phyloP scores from a whole-genome alignment of 37 sponge, comb jelly and placozoan genomes.

The Cliona cf. orientalis region DNA sequence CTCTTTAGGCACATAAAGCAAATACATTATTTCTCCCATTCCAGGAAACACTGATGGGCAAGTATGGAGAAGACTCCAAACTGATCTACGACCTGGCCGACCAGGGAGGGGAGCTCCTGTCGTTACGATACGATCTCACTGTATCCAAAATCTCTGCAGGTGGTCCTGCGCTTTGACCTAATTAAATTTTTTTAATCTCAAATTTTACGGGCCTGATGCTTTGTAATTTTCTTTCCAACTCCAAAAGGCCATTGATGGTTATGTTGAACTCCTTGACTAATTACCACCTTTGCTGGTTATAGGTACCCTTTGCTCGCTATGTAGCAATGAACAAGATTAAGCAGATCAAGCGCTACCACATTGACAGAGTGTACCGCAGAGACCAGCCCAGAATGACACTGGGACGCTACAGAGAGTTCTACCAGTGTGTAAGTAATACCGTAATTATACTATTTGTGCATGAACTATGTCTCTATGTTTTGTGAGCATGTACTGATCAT shows the following conservation, averaged over 20 bases:
- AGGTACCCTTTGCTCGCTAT: slow-evolving; percentile 94
- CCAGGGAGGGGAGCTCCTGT: slow-evolving; percentile 96
- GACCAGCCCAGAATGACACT: slow-evolving; percentile 96
- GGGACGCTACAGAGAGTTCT: slow-evolving; percentile 97
- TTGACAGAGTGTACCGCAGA: slow-evolving; percentile 95
- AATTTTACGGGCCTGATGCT: no score
- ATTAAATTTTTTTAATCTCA: no score
- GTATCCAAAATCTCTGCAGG: no score
- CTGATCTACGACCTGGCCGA: slow-evolving; percentile 97
- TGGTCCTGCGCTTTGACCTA: no score
- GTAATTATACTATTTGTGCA: not conserved
- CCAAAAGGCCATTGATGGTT: no score
- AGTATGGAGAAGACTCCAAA: slow-evolving; percentile 99
- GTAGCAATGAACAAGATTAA: slow-evolving; percentile 95
- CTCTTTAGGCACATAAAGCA: no score
- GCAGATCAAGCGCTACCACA: slow-evolving; percentile 96
- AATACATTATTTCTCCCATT: no score
- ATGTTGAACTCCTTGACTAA: not conserved
- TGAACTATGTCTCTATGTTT: not conserved
- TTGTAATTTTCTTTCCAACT: no score
- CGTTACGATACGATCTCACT: slow-evolving; percentile 97
- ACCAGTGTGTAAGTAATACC: slow-evolving; percentile 93
- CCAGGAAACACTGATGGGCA: slow-evolving; percentile 86
- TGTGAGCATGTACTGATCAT: no score
- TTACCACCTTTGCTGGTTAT: no score